phyloP scores from a whole-genome alignment of 2,797 vertebrate genomes.

The Chaetodon trifasciatus region DNA sequence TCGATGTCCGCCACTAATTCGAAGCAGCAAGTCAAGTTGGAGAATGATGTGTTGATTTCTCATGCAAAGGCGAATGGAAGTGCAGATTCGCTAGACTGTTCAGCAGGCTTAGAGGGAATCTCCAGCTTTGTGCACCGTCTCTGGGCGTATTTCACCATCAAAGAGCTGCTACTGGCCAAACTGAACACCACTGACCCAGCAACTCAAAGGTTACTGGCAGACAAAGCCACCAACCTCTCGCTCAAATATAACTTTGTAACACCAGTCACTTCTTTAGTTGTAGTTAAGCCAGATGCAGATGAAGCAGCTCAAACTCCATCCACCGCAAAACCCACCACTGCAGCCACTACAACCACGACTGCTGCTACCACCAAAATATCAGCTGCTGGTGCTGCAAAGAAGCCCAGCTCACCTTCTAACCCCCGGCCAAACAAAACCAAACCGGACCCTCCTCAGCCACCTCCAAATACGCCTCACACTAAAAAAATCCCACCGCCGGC shows the following conservation, averaged over 20 bases:
- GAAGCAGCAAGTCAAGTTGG: conserved; percentile 80
- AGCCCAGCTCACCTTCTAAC: conserved; percentile 33
- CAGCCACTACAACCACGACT: conserved; percentile 61
- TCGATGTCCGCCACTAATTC: conserved; percentile 81
- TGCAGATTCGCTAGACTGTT: conserved; percentile 63
- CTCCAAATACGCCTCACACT: conserved; percentile 43
- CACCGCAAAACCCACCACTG: conserved; percentile 58
- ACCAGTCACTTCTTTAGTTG: conserved; percentile 89
- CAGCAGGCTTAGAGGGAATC: conserved; percentile 64
- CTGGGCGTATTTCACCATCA: conserved; percentile 92
- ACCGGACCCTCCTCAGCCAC: conserved; percentile 59
- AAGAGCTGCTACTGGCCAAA: conserved; percentile 87
- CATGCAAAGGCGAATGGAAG: conserved; percentile 65
- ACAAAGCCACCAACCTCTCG: conserved; percentile 90
- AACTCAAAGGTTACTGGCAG: conserved; percentile 80
- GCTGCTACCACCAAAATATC: conserved; percentile 34
- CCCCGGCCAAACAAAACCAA: conserved; percentile 62
- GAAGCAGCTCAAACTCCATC: conserved; percentile 68
- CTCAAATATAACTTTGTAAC: conserved; percentile 92
- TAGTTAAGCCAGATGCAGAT: conserved; percentile 87
- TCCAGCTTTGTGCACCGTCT: conserved; percentile 86
- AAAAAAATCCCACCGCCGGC: conserved; percentile 49
- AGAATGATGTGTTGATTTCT: conserved; percentile 77
- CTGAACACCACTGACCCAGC: conserved; percentile 81
- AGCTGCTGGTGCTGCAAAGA: conserved; percentile 56